Percentiles rank a stretch among this genome's conserved stretches.
Evolutionary conservation across 2,797 vertebrate genomes (phyloP).

Genomic region (Helarctos malayanus): DNA sequence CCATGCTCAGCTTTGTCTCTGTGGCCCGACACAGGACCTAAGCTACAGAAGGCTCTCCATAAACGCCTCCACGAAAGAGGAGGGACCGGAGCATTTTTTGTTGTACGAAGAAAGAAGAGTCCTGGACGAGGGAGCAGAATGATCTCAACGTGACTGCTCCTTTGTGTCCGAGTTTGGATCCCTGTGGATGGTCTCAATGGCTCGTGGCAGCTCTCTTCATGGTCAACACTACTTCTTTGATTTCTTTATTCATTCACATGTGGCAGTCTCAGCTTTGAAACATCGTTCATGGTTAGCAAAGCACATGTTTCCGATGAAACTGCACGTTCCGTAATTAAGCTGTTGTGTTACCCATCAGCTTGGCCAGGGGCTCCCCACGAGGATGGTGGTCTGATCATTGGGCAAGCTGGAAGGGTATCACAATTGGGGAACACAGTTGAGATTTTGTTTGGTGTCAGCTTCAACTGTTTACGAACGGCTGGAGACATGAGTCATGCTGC

Average conservation of each 20-base stretch:
- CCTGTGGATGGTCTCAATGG: neutral
- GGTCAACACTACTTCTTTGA: accelerated
- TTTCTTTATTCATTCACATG: neutral
- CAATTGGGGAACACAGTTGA: neutral
- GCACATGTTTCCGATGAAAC: neutral
- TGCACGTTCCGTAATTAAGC: neutral
- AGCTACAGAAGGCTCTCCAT: neutral
- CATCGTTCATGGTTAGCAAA: accelerated
- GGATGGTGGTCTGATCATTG: neutral
- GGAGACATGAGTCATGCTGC: neutral
- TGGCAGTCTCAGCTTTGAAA: neutral
- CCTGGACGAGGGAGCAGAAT: neutral
- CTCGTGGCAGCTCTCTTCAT: neutral
- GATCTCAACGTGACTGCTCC: neutral
- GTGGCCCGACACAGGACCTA: neutral
- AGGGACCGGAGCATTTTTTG: accelerated
- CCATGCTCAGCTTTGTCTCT: neutral
- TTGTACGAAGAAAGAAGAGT: neutral
- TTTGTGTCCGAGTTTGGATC: neutral
- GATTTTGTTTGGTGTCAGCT: neutral
- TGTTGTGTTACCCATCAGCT: accelerated
- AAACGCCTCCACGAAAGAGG: neutral
- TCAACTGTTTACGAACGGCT: neutral
- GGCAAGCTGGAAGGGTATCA: neutral
- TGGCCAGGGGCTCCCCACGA: neutral